Percentiles rank a stretch among this genome's conserved stretches.
Conservation (phyloP, 2,888 invertebrate species). For the Sylvicola cinctus region DNA sequence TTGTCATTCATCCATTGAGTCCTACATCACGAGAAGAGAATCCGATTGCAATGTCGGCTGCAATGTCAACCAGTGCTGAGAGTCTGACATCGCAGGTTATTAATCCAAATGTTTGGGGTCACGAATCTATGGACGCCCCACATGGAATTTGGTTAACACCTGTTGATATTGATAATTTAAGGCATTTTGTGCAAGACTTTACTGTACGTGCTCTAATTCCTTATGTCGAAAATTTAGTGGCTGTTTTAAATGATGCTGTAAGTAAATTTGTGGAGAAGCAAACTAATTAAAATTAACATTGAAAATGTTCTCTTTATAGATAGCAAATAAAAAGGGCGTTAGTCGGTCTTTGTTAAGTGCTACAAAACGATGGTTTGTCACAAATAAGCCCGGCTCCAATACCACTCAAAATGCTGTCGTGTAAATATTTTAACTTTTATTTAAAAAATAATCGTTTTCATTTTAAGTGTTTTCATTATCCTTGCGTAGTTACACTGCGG, state of each 20-base stretch:
- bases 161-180: slow-evolving; percentile 68
- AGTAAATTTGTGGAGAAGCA: slow-evolving; percentile 11
- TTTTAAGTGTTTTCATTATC: slow-evolving; percentile 1
- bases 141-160: slow-evolving; percentile 59
- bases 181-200: slow-evolving; percentile 73
- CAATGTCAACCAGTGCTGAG: slow-evolving; percentile 34
- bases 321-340: slow-evolving; percentile 75
- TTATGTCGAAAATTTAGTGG: slow-evolving; percentile 77
- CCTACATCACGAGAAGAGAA: slow-evolving; percentile 41
- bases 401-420: slow-evolving; percentile 60
- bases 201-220: slow-evolving; percentile 69
- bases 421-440: slow-evolving; percentile 33
- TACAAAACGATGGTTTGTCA: slow-evolving; percentile 88
- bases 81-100: slow-evolving; percentile 28
- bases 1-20: slow-evolving; percentile 52
- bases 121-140: slow-evolving; percentile 30
- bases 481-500: slow-evolving; percentile 44
- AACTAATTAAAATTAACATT: slow-evolving; percentile 2
- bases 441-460: too few species aligned
- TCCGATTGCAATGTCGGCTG: too few species aligned
- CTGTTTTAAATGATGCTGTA: slow-evolving; percentile 54
- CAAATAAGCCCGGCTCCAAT: slow-evolving; percentile 62
- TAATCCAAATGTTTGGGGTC: slow-evolving; percentile 35
- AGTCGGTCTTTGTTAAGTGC: slow-evolving; percentile 84
- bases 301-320: slow-evolving; percentile 22